Evolutionary conservation across 1,140 invertebrate species (phyloP).

Genomic region (Nilaparvata lugens): DNA sequence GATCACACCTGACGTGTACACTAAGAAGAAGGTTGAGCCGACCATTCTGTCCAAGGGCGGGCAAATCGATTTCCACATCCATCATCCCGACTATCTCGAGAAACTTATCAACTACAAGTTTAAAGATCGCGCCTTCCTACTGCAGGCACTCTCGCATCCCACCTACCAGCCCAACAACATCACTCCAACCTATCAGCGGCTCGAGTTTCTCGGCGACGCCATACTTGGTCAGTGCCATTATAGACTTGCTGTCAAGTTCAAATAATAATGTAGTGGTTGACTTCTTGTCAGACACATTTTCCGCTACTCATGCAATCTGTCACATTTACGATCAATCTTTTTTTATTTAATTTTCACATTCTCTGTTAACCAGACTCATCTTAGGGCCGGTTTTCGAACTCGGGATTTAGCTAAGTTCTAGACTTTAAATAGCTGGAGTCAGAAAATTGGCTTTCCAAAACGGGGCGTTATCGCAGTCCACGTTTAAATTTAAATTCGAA

Average conservation of each 20-base stretch:
- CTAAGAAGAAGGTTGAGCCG: not conserved
- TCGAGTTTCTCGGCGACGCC: slow-evolving; percentile 95
- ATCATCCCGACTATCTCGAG: slow-evolving; percentile 41
- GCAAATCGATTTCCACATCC: slow-evolving; percentile 8
- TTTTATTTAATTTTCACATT: no score
- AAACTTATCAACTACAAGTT: slow-evolving; percentile 55
- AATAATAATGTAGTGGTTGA: slow-evolving; percentile 14
- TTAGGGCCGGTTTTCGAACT: no score
- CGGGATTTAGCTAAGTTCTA: no score
- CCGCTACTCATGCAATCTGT: no score
- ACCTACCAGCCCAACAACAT: slow-evolving; percentile 76
- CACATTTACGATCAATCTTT: no score
- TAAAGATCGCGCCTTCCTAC: slow-evolving; percentile 47
- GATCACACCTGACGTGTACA: not conserved
- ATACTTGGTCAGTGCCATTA: slow-evolving; percentile 51
- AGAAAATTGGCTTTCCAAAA: no score
- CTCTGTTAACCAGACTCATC: no score
- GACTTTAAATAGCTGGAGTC: no score
- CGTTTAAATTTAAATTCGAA: no score
- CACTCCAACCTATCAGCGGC: slow-evolving; percentile 85
- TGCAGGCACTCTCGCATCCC: slow-evolving; percentile 87
- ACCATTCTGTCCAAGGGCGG: slow-evolving; percentile 17
- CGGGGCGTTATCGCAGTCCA: no score
- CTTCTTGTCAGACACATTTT: no score
- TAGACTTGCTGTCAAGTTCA: no score